Percentiles rank a stretch among this genome's conserved stretches.
phyloP scores from a whole-genome alignment of 2,888 invertebrate genomes.

The Electrophaes corylata region DNA sequence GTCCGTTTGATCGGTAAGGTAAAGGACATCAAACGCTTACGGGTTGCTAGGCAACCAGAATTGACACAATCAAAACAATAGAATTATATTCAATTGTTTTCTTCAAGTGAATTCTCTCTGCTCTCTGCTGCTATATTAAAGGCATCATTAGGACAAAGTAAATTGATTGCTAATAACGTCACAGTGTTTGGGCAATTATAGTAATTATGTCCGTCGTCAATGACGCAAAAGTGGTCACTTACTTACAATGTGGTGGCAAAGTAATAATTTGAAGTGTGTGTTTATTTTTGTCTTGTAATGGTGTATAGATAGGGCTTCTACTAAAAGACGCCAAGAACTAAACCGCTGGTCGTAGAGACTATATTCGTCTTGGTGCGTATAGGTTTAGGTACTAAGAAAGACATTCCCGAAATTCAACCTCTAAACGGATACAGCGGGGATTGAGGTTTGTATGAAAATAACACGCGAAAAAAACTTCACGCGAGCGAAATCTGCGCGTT shows the following conservation, averaged over 20 bases:
- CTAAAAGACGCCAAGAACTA: background rate
- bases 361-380: no score
- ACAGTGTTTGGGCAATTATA: constrained; percentile 23
- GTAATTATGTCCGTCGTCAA: constrained; percentile 16
- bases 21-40: background rate
- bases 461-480: no score
- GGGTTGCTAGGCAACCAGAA: constrained; percentile 31
- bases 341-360: no score
- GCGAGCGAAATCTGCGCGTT: no score
- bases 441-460: no score
- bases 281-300: constrained; percentile 1
- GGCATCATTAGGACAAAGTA: constrained; percentile 12
- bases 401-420: no score
- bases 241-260: constrained; percentile 13
- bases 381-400: no score
- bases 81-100: constrained; percentile 1
- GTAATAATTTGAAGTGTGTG: constrained; percentile 6
- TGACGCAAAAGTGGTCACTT: constrained; percentile 18
- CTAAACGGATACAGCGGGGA: no score
- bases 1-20: background rate
- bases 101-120: background rate
- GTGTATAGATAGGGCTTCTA: background rate
- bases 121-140: background rate
- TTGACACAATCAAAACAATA: constrained; percentile 25
- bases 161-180: constrained; percentile 31